phyloP scores from a whole-genome alignment of 2,797 vertebrate genomes.

The Dromococcyx pavoninus region DNA sequence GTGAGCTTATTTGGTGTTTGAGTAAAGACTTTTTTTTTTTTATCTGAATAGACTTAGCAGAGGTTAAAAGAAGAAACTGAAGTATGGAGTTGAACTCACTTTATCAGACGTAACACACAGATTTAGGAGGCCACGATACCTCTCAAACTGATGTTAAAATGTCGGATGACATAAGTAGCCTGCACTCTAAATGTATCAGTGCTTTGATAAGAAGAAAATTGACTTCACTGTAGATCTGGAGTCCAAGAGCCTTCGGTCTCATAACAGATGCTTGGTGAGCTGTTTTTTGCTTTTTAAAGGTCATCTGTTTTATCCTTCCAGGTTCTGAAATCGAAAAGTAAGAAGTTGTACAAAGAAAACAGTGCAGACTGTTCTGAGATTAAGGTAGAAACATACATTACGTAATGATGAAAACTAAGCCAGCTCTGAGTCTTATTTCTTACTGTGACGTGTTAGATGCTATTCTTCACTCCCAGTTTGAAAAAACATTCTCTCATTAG shows the following conservation, averaged over 20 bases:
- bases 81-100: neutral
- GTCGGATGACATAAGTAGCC: neutral
- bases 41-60: neutral
- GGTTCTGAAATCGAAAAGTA: neutral
- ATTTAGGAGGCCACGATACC: neutral
- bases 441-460: neutral
- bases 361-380: neutral
- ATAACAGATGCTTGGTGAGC: neutral
- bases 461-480: neutral
- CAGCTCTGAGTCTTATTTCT: neutral
- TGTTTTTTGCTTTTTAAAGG: conserved; percentile 21
- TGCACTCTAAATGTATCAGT: neutral
- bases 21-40: neutral
- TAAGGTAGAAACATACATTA: neutral
- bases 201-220: conserved; percentile 31
- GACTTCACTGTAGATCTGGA: neutral
- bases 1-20: neutral
- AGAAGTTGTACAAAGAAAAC: neutral
- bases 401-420: neutral
- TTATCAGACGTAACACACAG: neutral
- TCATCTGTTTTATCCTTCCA: neutral
- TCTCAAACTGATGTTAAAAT: conserved; percentile 10
- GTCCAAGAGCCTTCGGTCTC: neutral
- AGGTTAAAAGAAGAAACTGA: neutral
- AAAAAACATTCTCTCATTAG: neutral